These are phyloP conservation scores for Haemorhous mexicanus DNA, from an alignment of 2,113 vertebrate genomes.

Conservation along the genomic window DNA sequence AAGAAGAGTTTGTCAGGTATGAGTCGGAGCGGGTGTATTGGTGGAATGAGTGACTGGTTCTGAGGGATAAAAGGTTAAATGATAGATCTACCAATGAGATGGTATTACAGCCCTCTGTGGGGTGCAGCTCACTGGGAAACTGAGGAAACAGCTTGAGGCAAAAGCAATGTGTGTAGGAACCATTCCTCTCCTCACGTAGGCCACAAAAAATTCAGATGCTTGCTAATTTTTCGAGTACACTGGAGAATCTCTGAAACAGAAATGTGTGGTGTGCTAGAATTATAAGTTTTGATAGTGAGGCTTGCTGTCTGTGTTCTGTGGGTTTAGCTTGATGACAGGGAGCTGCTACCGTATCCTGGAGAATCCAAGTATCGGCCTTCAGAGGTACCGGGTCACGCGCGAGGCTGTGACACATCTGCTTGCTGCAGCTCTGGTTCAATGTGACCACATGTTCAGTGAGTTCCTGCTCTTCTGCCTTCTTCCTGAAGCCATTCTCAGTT, in stretches of 20 bases:
- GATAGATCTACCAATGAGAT: background rate
- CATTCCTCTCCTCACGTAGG: fast-evolving
- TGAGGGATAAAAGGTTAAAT: background rate
- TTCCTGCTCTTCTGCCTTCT: background rate
- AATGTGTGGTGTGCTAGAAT: background rate
- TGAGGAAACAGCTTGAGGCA: background rate
- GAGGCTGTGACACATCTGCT: slow-evolving; percentile 84
- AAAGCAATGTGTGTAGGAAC: background rate
- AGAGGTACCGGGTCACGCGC: slow-evolving; percentile 83
- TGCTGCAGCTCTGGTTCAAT: slow-evolving; percentile 83
- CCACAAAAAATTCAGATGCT: background rate
- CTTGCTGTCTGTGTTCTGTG: background rate
- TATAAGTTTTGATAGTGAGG: background rate
- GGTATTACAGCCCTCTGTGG: background rate
- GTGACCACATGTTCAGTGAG: slow-evolving; percentile 90
- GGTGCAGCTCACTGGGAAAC: background rate
- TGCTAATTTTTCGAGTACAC: background rate
- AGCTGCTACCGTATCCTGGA: slow-evolving; percentile 92
- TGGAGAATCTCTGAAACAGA: background rate
- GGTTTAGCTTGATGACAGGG: slow-evolving; percentile 85
- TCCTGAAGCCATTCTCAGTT: background rate
- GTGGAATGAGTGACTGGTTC: background rate
- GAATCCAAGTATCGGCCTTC: slow-evolving; percentile 84
- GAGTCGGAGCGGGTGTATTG: background rate
- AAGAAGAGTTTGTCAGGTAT: slow-evolving; percentile 93